Percentiles rank a stretch among this genome's conserved stretches.
Evolutionary conservation across 1,140 invertebrate species (phyloP).

Genomic region (Homalodisca vitripennis): DNA sequence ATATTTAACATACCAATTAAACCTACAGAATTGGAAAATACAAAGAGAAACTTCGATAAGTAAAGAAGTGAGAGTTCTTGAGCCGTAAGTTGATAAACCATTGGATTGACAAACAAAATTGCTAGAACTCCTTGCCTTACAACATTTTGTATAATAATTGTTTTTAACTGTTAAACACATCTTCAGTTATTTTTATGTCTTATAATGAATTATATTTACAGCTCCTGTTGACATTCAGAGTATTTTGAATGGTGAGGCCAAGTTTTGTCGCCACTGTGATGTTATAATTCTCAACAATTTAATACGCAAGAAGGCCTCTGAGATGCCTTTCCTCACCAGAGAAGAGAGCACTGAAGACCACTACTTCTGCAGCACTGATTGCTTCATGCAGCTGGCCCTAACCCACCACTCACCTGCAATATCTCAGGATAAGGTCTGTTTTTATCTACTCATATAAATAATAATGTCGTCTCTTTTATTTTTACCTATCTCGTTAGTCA

Average conservation of each 20-base stretch:
- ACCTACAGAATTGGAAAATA: no score
- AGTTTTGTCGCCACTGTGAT: conserved; percentile 91
- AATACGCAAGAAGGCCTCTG: conserved; percentile 76
- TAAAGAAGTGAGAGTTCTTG: no score
- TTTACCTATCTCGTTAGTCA: no score
- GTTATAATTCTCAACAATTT: conserved; percentile 81
- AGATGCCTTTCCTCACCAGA: conserved; percentile 69
- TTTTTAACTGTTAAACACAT: no score
- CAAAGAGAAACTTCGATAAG: no score
- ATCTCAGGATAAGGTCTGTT: conserved; percentile 47
- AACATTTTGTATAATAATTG: no score
- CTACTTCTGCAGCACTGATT: conserved; percentile 81
- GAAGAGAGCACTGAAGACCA: conserved; percentile 68
- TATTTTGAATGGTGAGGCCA: conserved; percentile 82
- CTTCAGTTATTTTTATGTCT: neutral
- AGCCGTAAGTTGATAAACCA: no score
- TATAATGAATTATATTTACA: conserved; percentile 41
- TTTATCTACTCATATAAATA: conserved; percentile 8
- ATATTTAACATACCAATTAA: no score
- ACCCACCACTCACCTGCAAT: conserved; percentile 50
- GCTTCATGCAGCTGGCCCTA: conserved; percentile 78
- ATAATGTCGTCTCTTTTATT: neutral
- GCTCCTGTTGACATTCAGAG: conserved; percentile 84
- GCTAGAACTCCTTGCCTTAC: no score
- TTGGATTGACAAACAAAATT: no score